phyloP scores from a whole-genome alignment of 2,888 invertebrate genomes.

The Peribatodes rhomboidaria region DNA sequence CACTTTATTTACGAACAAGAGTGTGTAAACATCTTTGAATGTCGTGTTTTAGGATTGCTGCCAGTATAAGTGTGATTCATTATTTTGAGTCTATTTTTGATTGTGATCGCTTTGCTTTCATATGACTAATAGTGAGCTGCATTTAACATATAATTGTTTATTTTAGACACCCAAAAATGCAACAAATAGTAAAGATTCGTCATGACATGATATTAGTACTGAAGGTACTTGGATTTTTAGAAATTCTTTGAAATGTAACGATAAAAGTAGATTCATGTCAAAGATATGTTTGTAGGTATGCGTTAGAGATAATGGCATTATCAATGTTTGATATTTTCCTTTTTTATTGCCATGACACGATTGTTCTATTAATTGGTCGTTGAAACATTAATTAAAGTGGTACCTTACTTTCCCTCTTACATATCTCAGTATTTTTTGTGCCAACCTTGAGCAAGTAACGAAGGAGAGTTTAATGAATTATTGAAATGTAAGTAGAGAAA shows the following conservation, averaged over 20 bases:
- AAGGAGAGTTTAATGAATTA: constrained; percentile 17
- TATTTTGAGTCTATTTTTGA: constrained; percentile 4
- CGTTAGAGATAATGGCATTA: neutral
- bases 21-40: constrained; percentile 15
- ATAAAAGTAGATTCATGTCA: constrained; percentile 9
- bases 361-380: constrained; percentile 1
- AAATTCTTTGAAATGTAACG: neutral
- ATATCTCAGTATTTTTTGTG: neutral
- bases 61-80: constrained; percentile 19
- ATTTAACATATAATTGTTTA: neutral
- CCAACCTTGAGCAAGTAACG: neutral
- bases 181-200: neutral
- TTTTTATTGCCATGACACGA: constrained; percentile 3
- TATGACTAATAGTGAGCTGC: neutral
- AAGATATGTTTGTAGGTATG: constrained; percentile 1
- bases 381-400: neutral
- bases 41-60: constrained; percentile 21
- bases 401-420: no score
- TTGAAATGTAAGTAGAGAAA: constrained; percentile 25
- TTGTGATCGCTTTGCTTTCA: neutral
- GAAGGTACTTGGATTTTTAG: neutral
- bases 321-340: neutral
- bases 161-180: no score
- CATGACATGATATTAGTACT: neutral
- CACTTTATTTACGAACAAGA: no score